phyloP scores from a whole-genome alignment of 2,888 invertebrate genomes.

The Orthosia cruda region DNA sequence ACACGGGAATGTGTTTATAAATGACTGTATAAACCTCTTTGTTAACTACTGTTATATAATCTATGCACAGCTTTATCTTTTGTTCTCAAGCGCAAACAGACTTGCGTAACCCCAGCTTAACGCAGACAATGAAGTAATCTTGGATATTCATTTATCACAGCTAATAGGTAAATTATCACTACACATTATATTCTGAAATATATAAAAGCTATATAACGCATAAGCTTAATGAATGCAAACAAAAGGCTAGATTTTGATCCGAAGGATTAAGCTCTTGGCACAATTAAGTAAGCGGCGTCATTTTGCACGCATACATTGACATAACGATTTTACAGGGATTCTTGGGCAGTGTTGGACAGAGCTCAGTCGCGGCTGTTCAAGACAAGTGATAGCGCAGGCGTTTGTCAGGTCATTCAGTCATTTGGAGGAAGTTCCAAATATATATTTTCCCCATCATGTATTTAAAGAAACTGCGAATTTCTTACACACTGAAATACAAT shows the following conservation, averaged over 20 bases:
- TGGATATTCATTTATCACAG: slow-evolving; percentile 52
- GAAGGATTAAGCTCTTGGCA: no score
- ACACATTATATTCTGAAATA: slow-evolving; percentile 47
- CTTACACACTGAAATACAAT: no score
- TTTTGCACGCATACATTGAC: no score
- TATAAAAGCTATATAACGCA: slow-evolving; percentile 1
- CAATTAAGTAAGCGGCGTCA: no score
- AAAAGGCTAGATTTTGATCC: slow-evolving; percentile 8
- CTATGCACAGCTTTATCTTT: slow-evolving; percentile 44
- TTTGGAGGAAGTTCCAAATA: no score
- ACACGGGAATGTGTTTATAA: slow-evolving; percentile 24
- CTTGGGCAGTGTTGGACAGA: no score
- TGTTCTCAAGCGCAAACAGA: slow-evolving; percentile 52
- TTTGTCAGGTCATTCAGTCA: no score
- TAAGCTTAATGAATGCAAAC: slow-evolving; percentile 2
- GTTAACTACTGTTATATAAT: slow-evolving; percentile 46
- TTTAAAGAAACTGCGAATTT: no score
- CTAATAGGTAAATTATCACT: slow-evolving; percentile 51
- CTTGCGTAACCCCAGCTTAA: slow-evolving; percentile 46
- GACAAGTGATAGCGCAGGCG: no score
- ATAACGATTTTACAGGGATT: no score
- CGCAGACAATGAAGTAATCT: slow-evolving; percentile 55
- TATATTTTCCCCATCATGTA: no score
- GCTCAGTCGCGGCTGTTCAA: no score
- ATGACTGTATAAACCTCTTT: slow-evolving; percentile 44